phyloP scores from a whole-genome alignment of 2,888 invertebrate species.

The Dynastes hyllus region DNA sequence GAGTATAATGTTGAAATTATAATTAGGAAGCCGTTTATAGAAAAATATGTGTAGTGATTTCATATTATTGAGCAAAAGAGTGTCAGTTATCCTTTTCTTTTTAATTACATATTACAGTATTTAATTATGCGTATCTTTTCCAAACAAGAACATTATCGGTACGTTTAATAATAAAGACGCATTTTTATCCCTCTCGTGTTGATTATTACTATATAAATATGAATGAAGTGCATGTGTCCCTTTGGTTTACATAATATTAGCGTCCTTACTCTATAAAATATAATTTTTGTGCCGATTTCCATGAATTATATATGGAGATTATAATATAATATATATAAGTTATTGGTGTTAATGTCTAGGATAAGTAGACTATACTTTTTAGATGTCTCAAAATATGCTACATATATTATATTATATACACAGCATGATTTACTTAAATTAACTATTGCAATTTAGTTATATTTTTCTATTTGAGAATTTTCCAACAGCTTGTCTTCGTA shows the following conservation, averaged over 20 bases:
- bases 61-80: constrained; percentile 36
- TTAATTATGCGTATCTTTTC: no score
- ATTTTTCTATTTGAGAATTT: no score
- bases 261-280: constrained; percentile 12
- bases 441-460: no score
- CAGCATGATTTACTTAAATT: background rate
- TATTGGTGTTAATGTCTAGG: constrained; percentile 17
- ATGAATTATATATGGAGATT: background rate
- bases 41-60: constrained; percentile 46
- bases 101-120: constrained; percentile 3
- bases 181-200: background rate
- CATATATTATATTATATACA: constrained; percentile 9
- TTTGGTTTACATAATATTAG: background rate
- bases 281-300: background rate
- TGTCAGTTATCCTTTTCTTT: background rate
- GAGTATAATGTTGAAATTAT: background rate
- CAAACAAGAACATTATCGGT: no score
- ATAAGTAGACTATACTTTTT: background rate
- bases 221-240: background rate
- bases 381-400: background rate
- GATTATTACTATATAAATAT: constrained; percentile 11
- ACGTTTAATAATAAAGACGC: background rate
- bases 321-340: constrained; percentile 17
- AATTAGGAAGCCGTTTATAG: constrained; percentile 40
- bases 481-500: no score